These are phyloP conservation scores for Podarcis muralis DNA, from an alignment of 2,113 vertebrate genomes.

Conservation along the genomic window DNA sequence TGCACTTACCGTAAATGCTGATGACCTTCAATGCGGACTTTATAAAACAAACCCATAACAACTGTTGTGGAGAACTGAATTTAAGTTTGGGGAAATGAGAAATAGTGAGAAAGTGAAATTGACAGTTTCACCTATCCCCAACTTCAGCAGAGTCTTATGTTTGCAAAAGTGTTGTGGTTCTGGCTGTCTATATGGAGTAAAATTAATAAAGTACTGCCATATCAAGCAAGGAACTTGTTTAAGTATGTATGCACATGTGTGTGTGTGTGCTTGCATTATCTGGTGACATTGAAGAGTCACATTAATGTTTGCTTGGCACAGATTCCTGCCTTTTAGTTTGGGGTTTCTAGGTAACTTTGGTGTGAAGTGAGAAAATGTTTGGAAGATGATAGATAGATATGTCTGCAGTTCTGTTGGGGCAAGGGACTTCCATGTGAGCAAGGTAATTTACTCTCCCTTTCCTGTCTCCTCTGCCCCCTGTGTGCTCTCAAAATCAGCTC, in stretches of 20 bases:
- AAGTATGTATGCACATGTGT: not conserved
- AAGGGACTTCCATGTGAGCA: too few relatives aligned
- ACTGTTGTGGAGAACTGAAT: too few relatives aligned
- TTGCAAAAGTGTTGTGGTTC: not conserved
- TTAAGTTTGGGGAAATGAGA: too few relatives aligned
- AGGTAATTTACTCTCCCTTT: too few relatives aligned
- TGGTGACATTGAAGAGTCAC: not conserved
- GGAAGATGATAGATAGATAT: not conserved
- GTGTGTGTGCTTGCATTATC: not conserved
- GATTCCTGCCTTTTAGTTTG: not conserved
- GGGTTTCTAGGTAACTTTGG: slow-evolving; percentile 15
- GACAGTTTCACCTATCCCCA: too few relatives aligned
- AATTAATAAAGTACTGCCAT: not conserved
- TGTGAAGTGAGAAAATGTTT: not conserved
- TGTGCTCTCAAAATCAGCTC: too few relatives aligned
- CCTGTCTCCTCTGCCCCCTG: too few relatives aligned
- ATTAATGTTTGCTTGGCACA: slow-evolving; percentile 2
- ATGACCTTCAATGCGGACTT: too few relatives aligned
- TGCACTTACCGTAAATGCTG: too few relatives aligned
- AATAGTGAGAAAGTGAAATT: too few relatives aligned
- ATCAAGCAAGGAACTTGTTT: not conserved
- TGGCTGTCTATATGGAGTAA: not conserved
- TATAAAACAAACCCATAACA: too few relatives aligned
- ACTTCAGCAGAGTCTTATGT: not conserved
- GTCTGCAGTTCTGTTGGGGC: too few relatives aligned